Percentiles rank a stretch among this genome's conserved stretches.
These are phyloP conservation scores for Hyles lineata DNA, from an alignment of 2,888 invertebrate genomes.

Conservation along the genomic window DNA sequence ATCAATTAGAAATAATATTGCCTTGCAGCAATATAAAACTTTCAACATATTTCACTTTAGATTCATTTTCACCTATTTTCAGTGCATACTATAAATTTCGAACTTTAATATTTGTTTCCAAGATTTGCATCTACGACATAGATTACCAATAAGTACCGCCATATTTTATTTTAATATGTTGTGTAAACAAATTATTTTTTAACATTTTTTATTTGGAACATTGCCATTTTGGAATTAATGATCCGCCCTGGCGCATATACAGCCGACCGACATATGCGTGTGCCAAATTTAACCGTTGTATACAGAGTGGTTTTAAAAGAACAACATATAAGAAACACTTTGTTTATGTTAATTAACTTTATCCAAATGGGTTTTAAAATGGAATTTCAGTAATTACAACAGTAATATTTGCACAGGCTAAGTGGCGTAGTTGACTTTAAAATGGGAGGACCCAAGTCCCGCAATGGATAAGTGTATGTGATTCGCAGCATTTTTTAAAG, in stretches of 20 bases:
- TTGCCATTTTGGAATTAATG: conserved; percentile 9
- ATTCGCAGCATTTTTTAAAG: too few species aligned
- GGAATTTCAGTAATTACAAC: not conserved
- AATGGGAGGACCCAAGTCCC: too few species aligned
- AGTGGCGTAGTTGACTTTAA: too few species aligned
- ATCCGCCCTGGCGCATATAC: not conserved
- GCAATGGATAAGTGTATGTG: too few species aligned
- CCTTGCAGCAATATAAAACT: too few species aligned
- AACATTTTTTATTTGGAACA: not conserved
- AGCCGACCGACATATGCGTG: conserved; percentile 13
- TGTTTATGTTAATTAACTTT: not conserved
- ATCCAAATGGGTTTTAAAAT: conserved; percentile 7
- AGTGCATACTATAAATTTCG: too few species aligned
- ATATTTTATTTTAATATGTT: conserved; percentile 6
- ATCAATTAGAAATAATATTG: too few species aligned
- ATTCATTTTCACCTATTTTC: too few species aligned
- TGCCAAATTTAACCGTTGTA: conserved; percentile 1
- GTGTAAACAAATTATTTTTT: not conserved
- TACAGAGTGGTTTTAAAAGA: not conserved
- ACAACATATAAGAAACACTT: not conserved
- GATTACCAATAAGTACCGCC: not conserved
- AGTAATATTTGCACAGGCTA: too few species aligned
- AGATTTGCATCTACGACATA: not conserved
- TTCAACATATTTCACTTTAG: too few species aligned
- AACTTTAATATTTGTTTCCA: not conserved